Evolutionary conservation across 2,113 vertebrate species (phyloP).

Genomic region (Pitta sordida): DNA sequence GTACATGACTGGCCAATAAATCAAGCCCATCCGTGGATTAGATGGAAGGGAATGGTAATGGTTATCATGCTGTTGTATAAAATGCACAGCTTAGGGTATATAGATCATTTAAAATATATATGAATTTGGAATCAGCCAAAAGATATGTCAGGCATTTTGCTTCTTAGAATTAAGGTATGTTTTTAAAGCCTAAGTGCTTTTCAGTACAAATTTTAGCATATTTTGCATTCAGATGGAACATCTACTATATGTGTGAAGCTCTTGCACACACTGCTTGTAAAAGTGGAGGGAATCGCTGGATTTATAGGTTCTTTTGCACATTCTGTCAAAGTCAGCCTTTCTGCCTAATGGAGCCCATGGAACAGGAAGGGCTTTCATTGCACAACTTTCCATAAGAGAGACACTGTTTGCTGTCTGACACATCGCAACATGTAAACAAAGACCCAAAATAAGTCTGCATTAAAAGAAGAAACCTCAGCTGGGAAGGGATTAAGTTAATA

Average conservation of each 20-base stretch:
- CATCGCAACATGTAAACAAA: background rate
- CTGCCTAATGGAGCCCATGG: background rate
- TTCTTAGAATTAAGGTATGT: constrained; percentile 5
- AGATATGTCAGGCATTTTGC: constrained; percentile 10
- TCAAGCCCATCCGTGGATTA: constrained; percentile 26
- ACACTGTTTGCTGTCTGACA: background rate
- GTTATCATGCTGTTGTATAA: constrained; percentile 37
- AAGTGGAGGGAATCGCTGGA: background rate
- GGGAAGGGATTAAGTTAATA: constrained; percentile 36
- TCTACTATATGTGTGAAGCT: background rate
- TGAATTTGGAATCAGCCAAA: constrained; percentile 48
- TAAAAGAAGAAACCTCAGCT: background rate
- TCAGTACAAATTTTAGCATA: constrained; percentile 27
- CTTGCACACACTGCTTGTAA: background rate
- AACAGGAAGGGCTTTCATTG: background rate
- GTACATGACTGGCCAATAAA: constrained; percentile 10
- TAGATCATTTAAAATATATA: constrained; percentile 23
- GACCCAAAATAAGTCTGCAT: background rate
- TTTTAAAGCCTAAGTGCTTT: constrained; percentile 38
- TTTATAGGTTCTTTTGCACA: constrained; percentile 11
- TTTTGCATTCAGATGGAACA: constrained; percentile 26
- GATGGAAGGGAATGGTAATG: constrained; percentile 39
- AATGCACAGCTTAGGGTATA: constrained; percentile 6
- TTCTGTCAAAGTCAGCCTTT: constrained; percentile 9
- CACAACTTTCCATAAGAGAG: background rate